Percentiles rank a stretch among this genome's conserved stretches.
Evolutionary conservation across 1,140 invertebrate species (phyloP).

Genomic region (Aphidius ervi): DNA sequence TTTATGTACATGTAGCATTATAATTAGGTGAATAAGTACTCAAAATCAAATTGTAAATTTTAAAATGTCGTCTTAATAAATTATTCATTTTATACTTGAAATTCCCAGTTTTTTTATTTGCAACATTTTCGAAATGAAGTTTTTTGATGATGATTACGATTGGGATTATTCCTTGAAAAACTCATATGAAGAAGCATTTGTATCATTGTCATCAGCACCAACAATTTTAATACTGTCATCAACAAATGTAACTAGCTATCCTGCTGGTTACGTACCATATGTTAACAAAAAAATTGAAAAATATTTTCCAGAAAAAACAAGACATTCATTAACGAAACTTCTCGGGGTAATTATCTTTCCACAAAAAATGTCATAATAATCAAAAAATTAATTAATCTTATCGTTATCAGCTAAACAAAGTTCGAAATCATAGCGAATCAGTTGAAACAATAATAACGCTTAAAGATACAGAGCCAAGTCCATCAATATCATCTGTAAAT

Average conservation of each 20-base stretch:
- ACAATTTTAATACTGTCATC: not conserved
- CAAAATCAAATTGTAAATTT: no score
- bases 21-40: no score
- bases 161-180: constrained; percentile 1
- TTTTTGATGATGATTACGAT: not conserved
- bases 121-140: no score
- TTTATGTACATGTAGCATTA: no score
- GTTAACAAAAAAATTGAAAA: constrained; percentile 4
- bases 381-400: not conserved
- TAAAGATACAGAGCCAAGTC: not conserved
- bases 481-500: constrained; percentile 24
- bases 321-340: constrained; percentile 17
- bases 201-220: not conserved
- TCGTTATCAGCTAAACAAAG: constrained; percentile 13
- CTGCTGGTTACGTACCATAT: not conserved
- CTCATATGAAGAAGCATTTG: not conserved
- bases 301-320: constrained; percentile 14
- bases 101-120: no score
- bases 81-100: no score
- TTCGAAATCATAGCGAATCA: constrained; percentile 19
- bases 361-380: not conserved
- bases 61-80: no score
- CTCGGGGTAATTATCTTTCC: constrained; percentile 26
- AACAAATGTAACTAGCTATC: not conserved
- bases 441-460: constrained; percentile 28